These are phyloP conservation scores for Poecilia gillii DNA, from an alignment of 2,797 vertebrate species.

Conservation along the genomic window DNA sequence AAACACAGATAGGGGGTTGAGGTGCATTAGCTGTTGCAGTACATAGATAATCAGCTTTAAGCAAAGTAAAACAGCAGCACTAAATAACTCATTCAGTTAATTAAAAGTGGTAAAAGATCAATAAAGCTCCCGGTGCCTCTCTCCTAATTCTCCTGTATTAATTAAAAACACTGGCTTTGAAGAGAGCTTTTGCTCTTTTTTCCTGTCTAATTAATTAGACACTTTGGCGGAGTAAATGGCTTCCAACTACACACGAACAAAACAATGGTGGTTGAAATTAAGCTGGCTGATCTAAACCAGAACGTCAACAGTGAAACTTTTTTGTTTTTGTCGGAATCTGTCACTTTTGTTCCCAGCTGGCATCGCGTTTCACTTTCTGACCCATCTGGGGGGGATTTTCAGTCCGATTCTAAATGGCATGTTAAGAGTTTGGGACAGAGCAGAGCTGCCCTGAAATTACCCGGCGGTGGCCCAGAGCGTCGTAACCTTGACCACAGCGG, in stretches of 20 bases:
- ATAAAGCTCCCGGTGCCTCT: slow-evolving; percentile 61
- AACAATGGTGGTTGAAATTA: slow-evolving; percentile 43
- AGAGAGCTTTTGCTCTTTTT: slow-evolving; percentile 40
- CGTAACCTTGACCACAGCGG: slow-evolving; percentile 78
- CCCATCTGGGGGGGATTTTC: slow-evolving; percentile 40
- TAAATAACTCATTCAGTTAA: slow-evolving; percentile 65
- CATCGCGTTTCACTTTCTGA: slow-evolving; percentile 31
- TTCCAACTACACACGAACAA: slow-evolving; percentile 35
- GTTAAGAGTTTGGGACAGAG: slow-evolving; percentile 50
- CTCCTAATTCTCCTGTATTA: slow-evolving; percentile 68
- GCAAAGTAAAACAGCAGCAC: slow-evolving; percentile 44
- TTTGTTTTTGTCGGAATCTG: slow-evolving; percentile 28
- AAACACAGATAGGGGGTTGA: slow-evolving; percentile 4
- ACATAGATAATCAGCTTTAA: slow-evolving; percentile 9
- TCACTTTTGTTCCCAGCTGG: slow-evolving; percentile 17
- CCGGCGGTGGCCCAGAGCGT: slow-evolving; percentile 48
- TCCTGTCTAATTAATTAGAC: slow-evolving; percentile 64
- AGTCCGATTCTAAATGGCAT: slow-evolving; percentile 61
- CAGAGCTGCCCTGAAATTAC: slow-evolving; percentile 50
- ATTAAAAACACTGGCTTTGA: slow-evolving; percentile 74
- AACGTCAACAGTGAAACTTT: slow-evolving; percentile 8
- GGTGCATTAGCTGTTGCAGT: slow-evolving; percentile 25
- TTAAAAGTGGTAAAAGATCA: slow-evolving; percentile 65
- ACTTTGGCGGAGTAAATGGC: slow-evolving; percentile 50
- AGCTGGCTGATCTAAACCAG: slow-evolving; percentile 40